Evolutionary conservation across 1,140 invertebrate genomes (phyloP).

Genomic region (Pogonomyrmex californicus): DNA sequence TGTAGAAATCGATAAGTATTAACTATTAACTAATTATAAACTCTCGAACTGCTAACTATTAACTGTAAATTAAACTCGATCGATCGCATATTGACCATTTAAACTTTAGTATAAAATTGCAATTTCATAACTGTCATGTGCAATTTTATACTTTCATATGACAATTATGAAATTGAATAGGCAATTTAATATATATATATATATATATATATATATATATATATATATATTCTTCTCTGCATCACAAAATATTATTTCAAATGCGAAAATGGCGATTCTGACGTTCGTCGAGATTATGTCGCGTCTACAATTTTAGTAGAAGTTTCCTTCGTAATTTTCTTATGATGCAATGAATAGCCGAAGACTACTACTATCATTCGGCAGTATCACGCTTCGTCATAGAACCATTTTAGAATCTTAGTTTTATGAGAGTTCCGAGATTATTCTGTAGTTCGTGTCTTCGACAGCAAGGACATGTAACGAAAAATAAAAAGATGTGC

Average conservation of each 20-base stretch:
- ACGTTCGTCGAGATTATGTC: neutral
- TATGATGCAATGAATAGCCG: constrained; percentile 3
- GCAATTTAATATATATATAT: neutral
- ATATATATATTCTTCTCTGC: neutral
- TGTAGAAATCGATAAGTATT: neutral
- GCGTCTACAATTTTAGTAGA: neutral
- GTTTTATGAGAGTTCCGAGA: constrained; percentile 14
- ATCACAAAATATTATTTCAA: neutral
- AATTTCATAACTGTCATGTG: too few species aligned
- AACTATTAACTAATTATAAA: neutral
- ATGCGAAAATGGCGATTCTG: neutral
- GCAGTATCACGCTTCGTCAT: neutral
- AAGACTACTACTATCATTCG: too few species aligned
- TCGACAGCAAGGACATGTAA: neutral
- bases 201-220: neutral
- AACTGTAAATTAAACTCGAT: neutral
- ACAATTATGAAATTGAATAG: neutral
- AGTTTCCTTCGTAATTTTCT: neutral
- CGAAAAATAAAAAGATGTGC: neutral
- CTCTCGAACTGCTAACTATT: neutral
- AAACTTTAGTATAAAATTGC: neutral
- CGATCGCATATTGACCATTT: neutral
- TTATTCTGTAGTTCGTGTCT: neutral
- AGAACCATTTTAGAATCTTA: constrained; percentile 26
- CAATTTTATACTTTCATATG: neutral